A percentile compares a stretch with the other conserved stretches of the same genome.
Conservation (phyloP, 2,888 invertebrate species). For the Lasioglossum villosulum region DNA sequence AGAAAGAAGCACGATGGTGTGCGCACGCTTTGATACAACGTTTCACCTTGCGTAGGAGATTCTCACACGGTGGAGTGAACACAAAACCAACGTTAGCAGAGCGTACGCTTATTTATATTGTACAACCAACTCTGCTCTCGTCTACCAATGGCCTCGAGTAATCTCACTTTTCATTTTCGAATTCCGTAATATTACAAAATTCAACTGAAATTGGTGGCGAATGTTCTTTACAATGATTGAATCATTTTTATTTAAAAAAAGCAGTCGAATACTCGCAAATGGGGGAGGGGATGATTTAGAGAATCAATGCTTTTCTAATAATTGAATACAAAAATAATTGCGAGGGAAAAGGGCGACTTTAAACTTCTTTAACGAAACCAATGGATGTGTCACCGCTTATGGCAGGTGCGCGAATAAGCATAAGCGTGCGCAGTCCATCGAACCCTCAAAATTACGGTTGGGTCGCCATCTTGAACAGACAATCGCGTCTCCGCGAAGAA, state of each 20-base stretch:
- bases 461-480: background rate
- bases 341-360: background rate
- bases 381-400: background rate
- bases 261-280: background rate
- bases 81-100: constrained; percentile 41
- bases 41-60: constrained; percentile 70
- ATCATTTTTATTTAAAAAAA: background rate
- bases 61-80: constrained; percentile 64
- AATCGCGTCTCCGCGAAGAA: background rate
- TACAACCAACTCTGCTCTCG: constrained; percentile 13
- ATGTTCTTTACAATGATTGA: background rate
- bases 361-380: background rate
- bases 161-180: constrained; percentile 1
- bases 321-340: background rate
- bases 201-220: too few species aligned
- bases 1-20: constrained; percentile 19
- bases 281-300: too few species aligned
- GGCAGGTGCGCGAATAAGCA: background rate
- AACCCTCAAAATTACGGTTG: background rate
- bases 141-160: background rate
- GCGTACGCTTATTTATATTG: constrained; percentile 38
- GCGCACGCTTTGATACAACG: constrained; percentile 40
- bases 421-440: background rate
- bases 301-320: background rate
- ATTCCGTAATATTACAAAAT: background rate